phyloP scores from a whole-genome alignment of 1,140 invertebrate species.

The Drosophila ironensis region DNA sequence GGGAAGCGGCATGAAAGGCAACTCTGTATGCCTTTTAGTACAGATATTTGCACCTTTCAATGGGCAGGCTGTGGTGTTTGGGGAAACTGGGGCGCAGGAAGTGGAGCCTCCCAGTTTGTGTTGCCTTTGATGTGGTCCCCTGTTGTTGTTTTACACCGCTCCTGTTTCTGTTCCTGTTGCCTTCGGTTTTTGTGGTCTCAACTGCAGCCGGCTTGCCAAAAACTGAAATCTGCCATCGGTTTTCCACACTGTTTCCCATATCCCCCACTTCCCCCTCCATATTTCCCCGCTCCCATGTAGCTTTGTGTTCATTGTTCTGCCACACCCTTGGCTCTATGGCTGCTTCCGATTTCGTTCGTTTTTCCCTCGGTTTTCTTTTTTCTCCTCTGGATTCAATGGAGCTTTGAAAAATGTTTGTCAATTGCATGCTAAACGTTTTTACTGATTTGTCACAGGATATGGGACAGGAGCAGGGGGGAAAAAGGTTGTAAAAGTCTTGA shows the following conservation, averaged over 20 bases:
- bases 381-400: slow-evolving; percentile 18
- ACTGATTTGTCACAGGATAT: slow-evolving; percentile 39
- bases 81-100: not conserved
- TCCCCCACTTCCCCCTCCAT: not conserved
- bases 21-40: slow-evolving; percentile 24
- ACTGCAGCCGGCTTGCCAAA: slow-evolving; percentile 41
- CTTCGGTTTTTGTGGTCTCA: slow-evolving; percentile 42
- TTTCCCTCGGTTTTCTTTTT: slow-evolving; percentile 1
- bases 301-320: slow-evolving; percentile 43
- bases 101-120: slow-evolving; percentile 16
- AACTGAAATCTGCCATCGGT: slow-evolving; percentile 33
- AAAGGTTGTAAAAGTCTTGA: not conserved
- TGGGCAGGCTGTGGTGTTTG: not conserved
- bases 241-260: slow-evolving; percentile 12
- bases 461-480: not conserved
- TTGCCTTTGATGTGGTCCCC: slow-evolving; percentile 60
- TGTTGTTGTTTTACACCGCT: slow-evolving; percentile 36
- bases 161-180: not conserved
- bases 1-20: slow-evolving; percentile 4
- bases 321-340: slow-evolving; percentile 16
- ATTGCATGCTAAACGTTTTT: slow-evolving; percentile 34
- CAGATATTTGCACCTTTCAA: slow-evolving; percentile 58
- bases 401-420: slow-evolving; percentile 46
- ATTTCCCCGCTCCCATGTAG: not conserved
- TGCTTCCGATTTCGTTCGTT: slow-evolving; percentile 6